Percentiles rank a stretch among this genome's conserved stretches.
Conservation (phyloP, 2,888 invertebrate species). For the Apamea anceps region DNA sequence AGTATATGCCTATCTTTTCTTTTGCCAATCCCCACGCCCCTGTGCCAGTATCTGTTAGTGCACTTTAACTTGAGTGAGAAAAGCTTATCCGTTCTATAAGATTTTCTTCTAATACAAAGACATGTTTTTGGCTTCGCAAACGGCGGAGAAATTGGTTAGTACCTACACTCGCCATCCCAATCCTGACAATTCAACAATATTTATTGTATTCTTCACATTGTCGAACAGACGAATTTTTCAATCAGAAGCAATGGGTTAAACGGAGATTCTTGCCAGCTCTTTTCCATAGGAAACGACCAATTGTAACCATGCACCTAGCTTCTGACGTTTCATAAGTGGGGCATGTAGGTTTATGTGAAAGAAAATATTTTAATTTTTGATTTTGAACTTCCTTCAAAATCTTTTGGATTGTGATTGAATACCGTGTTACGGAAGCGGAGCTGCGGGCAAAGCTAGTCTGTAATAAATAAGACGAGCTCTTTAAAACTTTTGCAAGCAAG, state of each 20-base stretch:
- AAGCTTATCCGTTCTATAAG: too few relatives aligned
- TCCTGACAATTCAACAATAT: neutral
- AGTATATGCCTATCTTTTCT: neutral
- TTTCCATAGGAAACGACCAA: too few relatives aligned
- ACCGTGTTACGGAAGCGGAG: neutral
- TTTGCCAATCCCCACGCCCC: neutral
- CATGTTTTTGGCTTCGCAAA: neutral
- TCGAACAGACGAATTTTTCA: neutral
- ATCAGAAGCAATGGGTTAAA: neutral
- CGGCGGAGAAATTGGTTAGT: neutral
- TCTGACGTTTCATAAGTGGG: too few relatives aligned
- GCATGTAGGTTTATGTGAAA: too few relatives aligned
- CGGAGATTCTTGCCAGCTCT: too few relatives aligned
- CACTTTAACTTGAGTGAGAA: neutral
- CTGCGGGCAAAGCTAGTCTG: neutral
- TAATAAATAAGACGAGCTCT: neutral
- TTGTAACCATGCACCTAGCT: too few relatives aligned
- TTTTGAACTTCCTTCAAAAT: neutral
- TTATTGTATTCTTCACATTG: neutral
- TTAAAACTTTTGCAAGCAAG: conserved; percentile 9
- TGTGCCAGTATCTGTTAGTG: neutral
- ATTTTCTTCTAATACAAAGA: neutral
- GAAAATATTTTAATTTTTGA: neutral
- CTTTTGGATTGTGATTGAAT: neutral
- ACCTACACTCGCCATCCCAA: neutral